These are phyloP conservation scores for Gadus macrocephalus DNA, from an alignment of 2,113 vertebrate species.

Conservation along the genomic window DNA sequence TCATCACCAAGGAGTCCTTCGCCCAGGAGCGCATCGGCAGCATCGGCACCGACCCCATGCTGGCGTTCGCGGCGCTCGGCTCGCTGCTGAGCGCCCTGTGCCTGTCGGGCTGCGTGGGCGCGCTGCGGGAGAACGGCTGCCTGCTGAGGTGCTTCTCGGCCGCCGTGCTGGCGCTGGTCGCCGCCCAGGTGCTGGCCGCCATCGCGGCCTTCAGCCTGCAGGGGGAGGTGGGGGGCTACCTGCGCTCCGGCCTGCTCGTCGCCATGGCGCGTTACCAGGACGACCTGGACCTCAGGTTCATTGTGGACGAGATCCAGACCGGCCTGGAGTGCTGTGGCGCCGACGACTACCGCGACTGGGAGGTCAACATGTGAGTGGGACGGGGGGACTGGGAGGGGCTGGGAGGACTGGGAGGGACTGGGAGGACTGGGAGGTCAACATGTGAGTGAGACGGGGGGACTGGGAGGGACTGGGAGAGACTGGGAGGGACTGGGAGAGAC, in stretches of 20 bases:
- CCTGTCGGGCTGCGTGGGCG: constrained; percentile 79
- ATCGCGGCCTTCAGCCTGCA: constrained; percentile 69
- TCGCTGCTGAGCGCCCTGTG: constrained; percentile 69
- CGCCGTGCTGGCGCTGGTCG: constrained; percentile 56
- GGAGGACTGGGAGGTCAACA: no score
- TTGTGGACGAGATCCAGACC: constrained; percentile 84
- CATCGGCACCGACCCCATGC: constrained; percentile 82
- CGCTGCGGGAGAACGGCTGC: constrained; percentile 76
- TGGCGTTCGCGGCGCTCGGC: constrained; percentile 71
- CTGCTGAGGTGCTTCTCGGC: constrained; percentile 77
- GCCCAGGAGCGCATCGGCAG: constrained; percentile 56
- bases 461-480: no score
- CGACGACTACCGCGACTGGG: constrained; percentile 85
- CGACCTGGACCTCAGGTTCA: constrained; percentile 83
- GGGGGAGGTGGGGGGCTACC: constrained; percentile 57
- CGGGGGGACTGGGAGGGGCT: background rate
- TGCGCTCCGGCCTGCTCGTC: constrained; percentile 66
- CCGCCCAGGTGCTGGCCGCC: constrained; percentile 68
- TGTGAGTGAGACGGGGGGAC: no score
- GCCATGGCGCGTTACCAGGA: constrained; percentile 84
- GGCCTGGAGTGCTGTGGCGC: constrained; percentile 86
- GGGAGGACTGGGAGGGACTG: background rate
- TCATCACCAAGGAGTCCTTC: constrained; percentile 78
- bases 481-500: background rate
- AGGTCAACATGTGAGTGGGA: constrained; percentile 81